phyloP scores from a whole-genome alignment of 64 coral and sea anemone species.

The Porites australiensis region DNA sequence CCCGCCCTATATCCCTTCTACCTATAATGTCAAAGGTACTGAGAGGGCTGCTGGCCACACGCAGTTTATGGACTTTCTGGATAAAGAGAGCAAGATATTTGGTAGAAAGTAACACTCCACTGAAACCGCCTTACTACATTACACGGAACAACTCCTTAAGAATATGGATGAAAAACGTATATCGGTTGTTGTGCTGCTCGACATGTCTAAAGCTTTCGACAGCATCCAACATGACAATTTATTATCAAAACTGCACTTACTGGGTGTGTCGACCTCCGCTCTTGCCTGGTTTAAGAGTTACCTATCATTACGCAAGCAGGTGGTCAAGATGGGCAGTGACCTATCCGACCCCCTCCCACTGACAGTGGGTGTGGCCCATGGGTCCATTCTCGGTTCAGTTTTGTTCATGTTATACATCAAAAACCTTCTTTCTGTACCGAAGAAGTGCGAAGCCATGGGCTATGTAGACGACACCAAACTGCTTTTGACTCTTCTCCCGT shows the following conservation, averaged over 20 bases:
- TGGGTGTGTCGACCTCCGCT: background rate
- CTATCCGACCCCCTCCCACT: conserved; percentile 33
- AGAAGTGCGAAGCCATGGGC: conserved; percentile 19
- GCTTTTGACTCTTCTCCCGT: too few species aligned
- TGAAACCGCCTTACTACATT: conserved; percentile 40
- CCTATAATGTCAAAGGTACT: too few species aligned
- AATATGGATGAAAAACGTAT: background rate
- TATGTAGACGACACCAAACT: conserved; percentile 21
- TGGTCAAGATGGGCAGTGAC: conserved; percentile 5
- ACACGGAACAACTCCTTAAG: background rate
- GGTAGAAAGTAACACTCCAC: background rate
- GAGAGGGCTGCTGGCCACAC: too few species aligned
- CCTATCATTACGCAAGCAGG: too few species aligned
- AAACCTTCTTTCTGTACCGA: conserved; percentile 24
- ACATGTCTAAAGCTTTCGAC: background rate
- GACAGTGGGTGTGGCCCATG: conserved; percentile 36
- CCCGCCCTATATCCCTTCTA: too few species aligned
- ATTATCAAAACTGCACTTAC: too few species aligned
- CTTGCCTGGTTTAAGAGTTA: conserved; percentile 9
- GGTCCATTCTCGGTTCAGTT: conserved; percentile 45
- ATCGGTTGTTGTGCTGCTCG: conserved; percentile 14
- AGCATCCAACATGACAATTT: too few species aligned
- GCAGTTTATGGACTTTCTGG: background rate
- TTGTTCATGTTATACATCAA: conserved; percentile 24
- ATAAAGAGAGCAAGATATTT: too few species aligned